Evolutionary conservation across 2,797 vertebrate species (phyloP).

Genomic region (Hippopotamyrus pictus): DNA sequence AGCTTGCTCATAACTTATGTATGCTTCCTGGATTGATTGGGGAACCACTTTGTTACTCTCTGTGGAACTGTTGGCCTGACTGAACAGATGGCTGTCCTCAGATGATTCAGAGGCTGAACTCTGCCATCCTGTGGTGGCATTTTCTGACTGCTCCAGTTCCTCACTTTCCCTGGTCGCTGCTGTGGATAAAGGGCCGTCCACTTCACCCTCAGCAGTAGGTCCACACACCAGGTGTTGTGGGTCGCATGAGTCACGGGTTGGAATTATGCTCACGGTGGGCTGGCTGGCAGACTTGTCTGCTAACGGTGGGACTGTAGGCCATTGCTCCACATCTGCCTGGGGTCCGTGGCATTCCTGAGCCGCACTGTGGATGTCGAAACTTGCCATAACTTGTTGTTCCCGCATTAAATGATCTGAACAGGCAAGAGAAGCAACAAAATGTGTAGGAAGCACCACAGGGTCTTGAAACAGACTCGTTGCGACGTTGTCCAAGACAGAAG

Average conservation of each 20-base stretch:
- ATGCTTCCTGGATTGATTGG: background rate
- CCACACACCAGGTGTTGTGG: background rate
- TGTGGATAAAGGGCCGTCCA: background rate
- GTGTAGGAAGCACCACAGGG: background rate
- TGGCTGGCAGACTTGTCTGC: background rate
- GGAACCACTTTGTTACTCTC: background rate
- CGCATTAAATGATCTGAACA: slow-evolving; percentile 14
- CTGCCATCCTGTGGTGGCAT: background rate
- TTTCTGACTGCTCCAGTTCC: background rate
- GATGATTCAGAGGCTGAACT: background rate
- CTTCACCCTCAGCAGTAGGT: background rate
- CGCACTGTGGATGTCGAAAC: slow-evolving; percentile 15
- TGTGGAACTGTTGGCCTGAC: background rate
- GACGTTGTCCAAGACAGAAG: slow-evolving; percentile 29
- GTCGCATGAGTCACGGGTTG: background rate
- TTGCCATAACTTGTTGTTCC: slow-evolving; percentile 14
- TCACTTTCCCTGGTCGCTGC: background rate
- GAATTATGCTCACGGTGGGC: background rate
- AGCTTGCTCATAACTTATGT: background rate
- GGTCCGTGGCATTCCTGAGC: slow-evolving; percentile 18
- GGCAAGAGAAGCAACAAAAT: slow-evolving; percentile 16
- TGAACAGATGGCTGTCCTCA: background rate
- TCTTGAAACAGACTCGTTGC: slow-evolving; percentile 29
- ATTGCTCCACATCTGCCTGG: slow-evolving; percentile 18
- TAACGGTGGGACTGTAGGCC: slow-evolving; percentile 1